Base-by-base conservation (phyloP, 2,797 vertebrate genomes). In the Sebastes nivosus region DNA sequence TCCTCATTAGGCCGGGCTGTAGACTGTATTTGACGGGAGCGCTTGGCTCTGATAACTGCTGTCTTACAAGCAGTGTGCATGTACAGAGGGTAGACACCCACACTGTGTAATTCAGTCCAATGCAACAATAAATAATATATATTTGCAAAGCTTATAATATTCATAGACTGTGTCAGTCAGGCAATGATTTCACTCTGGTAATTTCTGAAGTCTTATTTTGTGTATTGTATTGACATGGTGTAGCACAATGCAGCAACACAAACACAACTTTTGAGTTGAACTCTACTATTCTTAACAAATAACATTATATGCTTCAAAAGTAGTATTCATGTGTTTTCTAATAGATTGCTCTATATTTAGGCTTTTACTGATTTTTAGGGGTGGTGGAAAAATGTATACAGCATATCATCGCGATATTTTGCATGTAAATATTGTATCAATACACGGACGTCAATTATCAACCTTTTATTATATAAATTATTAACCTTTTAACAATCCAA, bases 1-100 rank as follows among this genome's bases (percentile, higher is more conserved):
- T 94, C 90, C 93, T 95, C 89, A 94, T 95, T 95, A 95, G 86
- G 87, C 82, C 67, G 60, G 55, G 64, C 80, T 91, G 82, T 80
- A 61, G 67, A 75, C 83, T 88, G 76, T 81, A 83, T 91, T 84
- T 91, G 83, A 91, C 60, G 54, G 77, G 34, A 83, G 69, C 11
- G 30, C 84, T 89, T 71, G 67, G 82, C 82, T 81, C 78, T 86
- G 82, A 82, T 88, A 87, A 79, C 83, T 90, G 79, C 72, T 68
- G 67, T 86, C 86, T 87, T 66, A 72, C 50, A 79, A 71, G 64
- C 69, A 32, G 22, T 22, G 66, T 72, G 71, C 24, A 58, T 79
- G 46, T 79, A 20, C 32, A 75, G 8, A 68, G 25, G 4, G 58
- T 29, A 67, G 70, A 78, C 68, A 67, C 54, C 75, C 61, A 64